Evolutionary conservation across 2,113 vertebrate genomes (phyloP).

Genomic region (Heterochromis multidens): DNA sequence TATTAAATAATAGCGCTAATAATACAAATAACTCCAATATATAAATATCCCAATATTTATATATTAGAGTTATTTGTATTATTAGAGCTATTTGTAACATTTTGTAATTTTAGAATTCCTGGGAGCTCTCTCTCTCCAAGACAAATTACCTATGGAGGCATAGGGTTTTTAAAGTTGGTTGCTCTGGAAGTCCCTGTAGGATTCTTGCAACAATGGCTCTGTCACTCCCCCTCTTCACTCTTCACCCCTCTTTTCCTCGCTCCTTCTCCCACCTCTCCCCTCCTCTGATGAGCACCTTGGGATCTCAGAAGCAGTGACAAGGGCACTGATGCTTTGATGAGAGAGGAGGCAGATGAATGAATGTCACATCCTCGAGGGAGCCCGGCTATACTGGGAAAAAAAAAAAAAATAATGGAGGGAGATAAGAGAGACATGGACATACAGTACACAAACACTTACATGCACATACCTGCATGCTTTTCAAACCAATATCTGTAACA

Average conservation of each 20-base stretch:
- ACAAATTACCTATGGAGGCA: constrained; percentile 49
- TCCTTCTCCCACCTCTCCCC: neutral
- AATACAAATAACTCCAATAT: too few relatives aligned
- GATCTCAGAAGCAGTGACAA: constrained; percentile 51
- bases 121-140: constrained; percentile 16
- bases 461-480: neutral
- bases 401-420: constrained; percentile 33
- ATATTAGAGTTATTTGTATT: too few relatives aligned
- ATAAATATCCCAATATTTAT: too few relatives aligned
- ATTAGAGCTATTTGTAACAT: too few relatives aligned
- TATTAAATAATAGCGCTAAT: too few relatives aligned
- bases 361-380: constrained; percentile 40
- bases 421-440: constrained; percentile 1
- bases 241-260: neutral
- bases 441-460: neutral
- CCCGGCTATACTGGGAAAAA: constrained; percentile 9
- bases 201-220: constrained; percentile 46
- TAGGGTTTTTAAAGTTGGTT: constrained; percentile 30
- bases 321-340: constrained; percentile 39
- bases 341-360: constrained; percentile 42
- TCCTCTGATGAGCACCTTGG: constrained; percentile 48
- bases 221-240: neutral
- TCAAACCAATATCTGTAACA: neutral
- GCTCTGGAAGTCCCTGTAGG: constrained; percentile 43
- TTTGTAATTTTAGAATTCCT: too few relatives aligned